Percentiles rank a stretch among this genome's conserved stretches.
Conservation (phyloP, 2,113 vertebrate genomes). For the Sigmodon hispidus region DNA sequence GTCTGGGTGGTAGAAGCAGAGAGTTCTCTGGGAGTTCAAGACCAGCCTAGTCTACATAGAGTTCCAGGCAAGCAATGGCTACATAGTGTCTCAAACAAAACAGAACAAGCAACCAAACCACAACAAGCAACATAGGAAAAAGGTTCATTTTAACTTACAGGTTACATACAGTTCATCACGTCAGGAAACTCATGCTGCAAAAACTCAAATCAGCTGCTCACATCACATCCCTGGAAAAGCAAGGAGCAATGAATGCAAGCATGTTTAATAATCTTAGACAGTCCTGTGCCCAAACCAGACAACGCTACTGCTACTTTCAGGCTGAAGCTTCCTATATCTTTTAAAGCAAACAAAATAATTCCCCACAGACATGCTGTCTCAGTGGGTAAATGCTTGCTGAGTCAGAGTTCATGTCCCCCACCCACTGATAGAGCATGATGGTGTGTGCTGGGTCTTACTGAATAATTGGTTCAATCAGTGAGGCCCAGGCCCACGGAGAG, state of each 20-base stretch:
- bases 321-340: not conserved
- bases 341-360: not conserved
- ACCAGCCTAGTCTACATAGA: not conserved
- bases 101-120: not conserved
- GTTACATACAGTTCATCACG: not conserved
- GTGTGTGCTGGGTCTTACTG: not conserved
- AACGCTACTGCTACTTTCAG: too few species aligned
- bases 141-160: not conserved
- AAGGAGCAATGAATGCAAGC: fast-evolving
- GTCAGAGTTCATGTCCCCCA: not conserved
- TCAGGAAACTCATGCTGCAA: not conserved
- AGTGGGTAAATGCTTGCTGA: not conserved
- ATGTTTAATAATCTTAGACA: not conserved
- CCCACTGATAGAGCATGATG: not conserved
- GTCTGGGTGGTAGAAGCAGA: not conserved
- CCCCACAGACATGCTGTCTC: not conserved
- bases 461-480: not conserved
- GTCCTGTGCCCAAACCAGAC: not conserved
- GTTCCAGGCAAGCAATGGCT: not conserved
- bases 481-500: not conserved
- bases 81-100: not conserved
- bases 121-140: not conserved
- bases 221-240: not conserved
- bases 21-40: too few species aligned
- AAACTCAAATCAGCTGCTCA: not conserved